Evolutionary conservation across 2,797 vertebrate genomes (phyloP).

Genomic region (Arremon aurantiirostris): DNA sequence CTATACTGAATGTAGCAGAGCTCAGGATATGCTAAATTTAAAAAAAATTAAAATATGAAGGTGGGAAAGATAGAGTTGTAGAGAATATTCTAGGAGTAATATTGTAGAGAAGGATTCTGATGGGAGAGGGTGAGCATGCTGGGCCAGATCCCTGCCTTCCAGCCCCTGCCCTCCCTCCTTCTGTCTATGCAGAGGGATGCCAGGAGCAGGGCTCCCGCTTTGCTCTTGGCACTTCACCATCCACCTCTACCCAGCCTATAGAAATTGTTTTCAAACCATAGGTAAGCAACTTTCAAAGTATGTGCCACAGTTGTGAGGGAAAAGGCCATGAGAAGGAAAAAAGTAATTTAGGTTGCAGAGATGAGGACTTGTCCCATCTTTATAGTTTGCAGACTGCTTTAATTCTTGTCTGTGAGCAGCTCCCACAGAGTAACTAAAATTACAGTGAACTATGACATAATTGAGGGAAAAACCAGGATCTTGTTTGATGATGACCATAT

Average conservation of each 20-base stretch:
- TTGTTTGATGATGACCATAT: not conserved
- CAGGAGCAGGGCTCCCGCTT: not conserved
- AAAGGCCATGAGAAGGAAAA: not conserved
- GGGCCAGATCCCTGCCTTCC: not conserved
- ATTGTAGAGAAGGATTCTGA: not conserved
- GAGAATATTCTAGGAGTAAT: not conserved
- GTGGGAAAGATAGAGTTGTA: not conserved
- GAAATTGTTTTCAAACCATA: not conserved
- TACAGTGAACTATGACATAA: conserved; percentile 49
- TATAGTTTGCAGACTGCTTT: not conserved
- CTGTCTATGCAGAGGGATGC: not conserved
- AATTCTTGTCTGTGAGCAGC: not conserved
- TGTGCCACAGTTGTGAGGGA: not conserved
- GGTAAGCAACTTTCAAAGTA: not conserved
- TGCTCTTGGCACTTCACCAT: not conserved
- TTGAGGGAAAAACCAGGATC: not conserved
- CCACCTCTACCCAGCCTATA: not conserved
- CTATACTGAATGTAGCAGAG: not conserved
- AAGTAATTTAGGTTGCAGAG: not conserved
- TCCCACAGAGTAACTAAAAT: conserved; percentile 28
- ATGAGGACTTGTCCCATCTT: not conserved
- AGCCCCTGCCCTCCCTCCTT: not conserved
- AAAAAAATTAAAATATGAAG: not conserved
- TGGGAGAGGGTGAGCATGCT: not conserved
- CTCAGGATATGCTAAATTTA: not conserved